phyloP scores from a whole-genome alignment of 2,888 invertebrate species.

The Anoplius nigerrimus region DNA sequence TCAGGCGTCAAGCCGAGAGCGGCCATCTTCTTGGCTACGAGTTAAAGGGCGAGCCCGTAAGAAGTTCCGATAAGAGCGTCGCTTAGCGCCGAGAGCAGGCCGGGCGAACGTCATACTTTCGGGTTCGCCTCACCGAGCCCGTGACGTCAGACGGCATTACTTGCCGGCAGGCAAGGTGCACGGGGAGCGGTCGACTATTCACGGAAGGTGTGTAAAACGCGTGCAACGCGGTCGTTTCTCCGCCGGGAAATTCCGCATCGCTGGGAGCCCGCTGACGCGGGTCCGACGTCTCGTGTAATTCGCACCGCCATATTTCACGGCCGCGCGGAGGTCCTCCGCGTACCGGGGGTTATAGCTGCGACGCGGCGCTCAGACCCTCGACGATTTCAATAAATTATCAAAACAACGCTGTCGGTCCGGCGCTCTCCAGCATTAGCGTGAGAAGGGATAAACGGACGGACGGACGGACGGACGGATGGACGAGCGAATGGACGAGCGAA shows the following conservation, averaged over 20 bases:
- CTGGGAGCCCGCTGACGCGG: conserved; percentile 53
- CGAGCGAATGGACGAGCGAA: conserved; percentile 36
- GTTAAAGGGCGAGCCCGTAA: too few relatives aligned
- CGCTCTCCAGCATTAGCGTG: conserved; percentile 51
- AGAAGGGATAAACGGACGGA: conserved; percentile 38
- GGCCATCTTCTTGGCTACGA: too few relatives aligned
- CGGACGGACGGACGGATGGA: conserved; percentile 30
- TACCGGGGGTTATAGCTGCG: neutral
- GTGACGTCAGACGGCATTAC: too few relatives aligned
- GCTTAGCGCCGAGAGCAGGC: too few relatives aligned
- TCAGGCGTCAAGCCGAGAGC: too few relatives aligned
- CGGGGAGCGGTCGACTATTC: too few relatives aligned
- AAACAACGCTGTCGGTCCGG: conserved; percentile 49
- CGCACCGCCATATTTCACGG: conserved; percentile 61
- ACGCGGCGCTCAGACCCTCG: conserved; percentile 5
- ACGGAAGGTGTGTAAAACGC: conserved; percentile 28
- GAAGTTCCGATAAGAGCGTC: too few relatives aligned
- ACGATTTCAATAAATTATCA: conserved; percentile 65
- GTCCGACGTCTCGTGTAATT: conserved; percentile 60
- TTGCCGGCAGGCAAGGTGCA: too few relatives aligned
- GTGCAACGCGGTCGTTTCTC: conserved; percentile 46
- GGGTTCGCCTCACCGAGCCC: too few relatives aligned
- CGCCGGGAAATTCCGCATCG: conserved; percentile 58
- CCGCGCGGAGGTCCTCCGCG: conserved; percentile 16
- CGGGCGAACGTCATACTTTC: too few relatives aligned